Evolutionary conservation across 1,140 invertebrate genomes (phyloP).

Genomic region (Acyrthosiphon pisum): DNA sequence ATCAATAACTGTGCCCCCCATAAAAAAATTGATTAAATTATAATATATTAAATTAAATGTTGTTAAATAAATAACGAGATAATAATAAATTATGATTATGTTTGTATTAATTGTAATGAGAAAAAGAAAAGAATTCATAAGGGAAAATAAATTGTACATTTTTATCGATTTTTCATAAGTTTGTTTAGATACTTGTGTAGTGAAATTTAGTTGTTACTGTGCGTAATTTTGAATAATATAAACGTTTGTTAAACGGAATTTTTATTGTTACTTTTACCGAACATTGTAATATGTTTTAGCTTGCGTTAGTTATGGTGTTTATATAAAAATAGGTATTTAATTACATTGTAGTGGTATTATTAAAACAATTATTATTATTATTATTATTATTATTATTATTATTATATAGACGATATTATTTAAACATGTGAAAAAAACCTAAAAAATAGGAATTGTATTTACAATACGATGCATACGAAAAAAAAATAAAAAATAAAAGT

Average conservation of each 20-base stretch:
- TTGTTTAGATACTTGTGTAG: constrained; percentile 51
- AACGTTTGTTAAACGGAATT: constrained; percentile 53
- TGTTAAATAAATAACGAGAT: constrained; percentile 46
- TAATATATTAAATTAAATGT: constrained; percentile 47
- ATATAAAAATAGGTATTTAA: constrained; percentile 54
- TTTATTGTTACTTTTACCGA: constrained; percentile 56
- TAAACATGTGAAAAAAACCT: constrained; percentile 48
- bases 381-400: constrained; percentile 41
- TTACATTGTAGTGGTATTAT: constrained; percentile 39
- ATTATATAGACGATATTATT: constrained; percentile 54
- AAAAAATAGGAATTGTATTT: constrained; percentile 56
- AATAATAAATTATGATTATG: constrained; percentile 29
- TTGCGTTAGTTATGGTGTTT: constrained; percentile 57
- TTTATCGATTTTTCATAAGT: constrained; percentile 37
- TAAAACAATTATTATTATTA: constrained; percentile 46
- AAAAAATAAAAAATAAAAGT: constrained; percentile 48
- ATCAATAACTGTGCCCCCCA: constrained; percentile 54
- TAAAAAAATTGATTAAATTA: constrained; percentile 10
- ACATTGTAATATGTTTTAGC: constrained; percentile 55
- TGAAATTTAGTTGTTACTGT: constrained; percentile 54
- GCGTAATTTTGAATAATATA: constrained; percentile 53
- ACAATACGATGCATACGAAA: constrained; percentile 46
- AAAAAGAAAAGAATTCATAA: constrained; percentile 33
- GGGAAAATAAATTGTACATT: background rate
- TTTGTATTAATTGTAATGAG: constrained; percentile 6